Base-by-base conservation (phyloP, 2,113 vertebrate genomes). In the Saccopteryx leptura region DNA sequence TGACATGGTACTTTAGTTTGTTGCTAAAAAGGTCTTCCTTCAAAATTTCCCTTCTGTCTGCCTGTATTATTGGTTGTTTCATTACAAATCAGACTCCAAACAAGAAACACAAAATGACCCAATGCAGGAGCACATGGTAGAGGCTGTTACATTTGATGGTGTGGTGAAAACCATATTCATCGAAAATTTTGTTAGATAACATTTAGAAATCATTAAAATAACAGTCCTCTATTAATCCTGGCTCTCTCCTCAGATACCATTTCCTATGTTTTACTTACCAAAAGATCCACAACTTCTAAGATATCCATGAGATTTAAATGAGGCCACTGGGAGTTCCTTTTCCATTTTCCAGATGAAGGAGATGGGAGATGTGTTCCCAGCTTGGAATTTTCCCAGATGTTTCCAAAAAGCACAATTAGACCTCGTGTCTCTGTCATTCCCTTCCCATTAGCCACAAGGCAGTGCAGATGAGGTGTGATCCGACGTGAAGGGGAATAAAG, bases 401-500 rank as follows among this genome's bases (percentile, higher is more conserved):
- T 97, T 91, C 86, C 56, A 94, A 65, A 96, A 95, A 66, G 31
- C 12, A 5, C 33, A 78, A 54, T 83, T 71, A 75, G 56, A 65
- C 69, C 15, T 48, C 19, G 10, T 17, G 46, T 90, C 93, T 93
- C 82, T 26, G 10, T 89, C 91, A 50, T 74, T n/a, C 65, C 79
- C 46, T 83, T 87, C 69, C 18, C 19, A 48, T 91, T 87, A 78
- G 19, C 75, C 56, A 65, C 0, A 2, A 80, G 79, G 78, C 0
- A 0, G 15, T 76, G 58, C 3, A 56, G 94, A 95, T 96, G 87
- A 97, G 90, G 82, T 96, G 91, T 80, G 74, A 96, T 80, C 83
- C 94, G 58, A 81, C 46, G 52, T 0, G 2, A 6, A 71, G 56
- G 33, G 58, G 61, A 97, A 96, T 75, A 94, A 79, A 88, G 85